Evolutionary conservation across 2,797 vertebrate genomes (phyloP).

Genomic region (Odontamblyopus rebecca): DNA sequence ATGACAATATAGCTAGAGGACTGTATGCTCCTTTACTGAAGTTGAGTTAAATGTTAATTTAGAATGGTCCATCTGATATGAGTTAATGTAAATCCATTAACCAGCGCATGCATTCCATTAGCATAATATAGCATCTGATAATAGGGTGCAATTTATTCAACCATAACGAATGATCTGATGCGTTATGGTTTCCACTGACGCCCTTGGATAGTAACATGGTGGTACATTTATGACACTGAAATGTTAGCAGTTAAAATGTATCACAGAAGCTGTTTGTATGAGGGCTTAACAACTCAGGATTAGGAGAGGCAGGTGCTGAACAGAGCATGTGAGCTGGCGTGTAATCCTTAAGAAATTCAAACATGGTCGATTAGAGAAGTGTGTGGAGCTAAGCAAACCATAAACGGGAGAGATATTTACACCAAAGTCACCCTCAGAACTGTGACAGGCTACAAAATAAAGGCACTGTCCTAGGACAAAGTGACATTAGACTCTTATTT

Average conservation of each 20-base stretch:
- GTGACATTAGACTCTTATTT: background rate
- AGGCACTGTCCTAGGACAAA: background rate
- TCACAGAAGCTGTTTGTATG: conserved; percentile 1
- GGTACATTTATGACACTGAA: background rate
- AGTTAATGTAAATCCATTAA: conserved; percentile 1
- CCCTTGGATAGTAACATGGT: background rate
- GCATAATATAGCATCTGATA: background rate
- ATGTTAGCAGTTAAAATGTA: background rate
- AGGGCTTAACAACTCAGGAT: conserved; percentile 2
- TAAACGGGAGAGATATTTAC: background rate
- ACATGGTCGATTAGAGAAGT: conserved; percentile 1
- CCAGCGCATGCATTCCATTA: background rate
- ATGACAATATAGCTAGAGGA: background rate
- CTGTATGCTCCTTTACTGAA: background rate
- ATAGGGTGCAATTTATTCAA: conserved; percentile 10
- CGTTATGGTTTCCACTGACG: background rate
- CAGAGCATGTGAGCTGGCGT: conserved; percentile 6
- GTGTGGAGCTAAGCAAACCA: conserved; percentile 6
- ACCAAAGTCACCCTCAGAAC: conserved; percentile 7
- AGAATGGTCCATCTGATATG: background rate
- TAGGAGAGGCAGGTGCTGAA: conserved; percentile 12
- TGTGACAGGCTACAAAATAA: conserved; percentile 1
- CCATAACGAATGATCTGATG: background rate
- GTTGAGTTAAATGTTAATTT: background rate
- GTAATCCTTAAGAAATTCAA: conserved; percentile 22